phyloP scores from a whole-genome alignment of 2,888 invertebrate genomes.

The Macrosoma leucophasiata region DNA sequence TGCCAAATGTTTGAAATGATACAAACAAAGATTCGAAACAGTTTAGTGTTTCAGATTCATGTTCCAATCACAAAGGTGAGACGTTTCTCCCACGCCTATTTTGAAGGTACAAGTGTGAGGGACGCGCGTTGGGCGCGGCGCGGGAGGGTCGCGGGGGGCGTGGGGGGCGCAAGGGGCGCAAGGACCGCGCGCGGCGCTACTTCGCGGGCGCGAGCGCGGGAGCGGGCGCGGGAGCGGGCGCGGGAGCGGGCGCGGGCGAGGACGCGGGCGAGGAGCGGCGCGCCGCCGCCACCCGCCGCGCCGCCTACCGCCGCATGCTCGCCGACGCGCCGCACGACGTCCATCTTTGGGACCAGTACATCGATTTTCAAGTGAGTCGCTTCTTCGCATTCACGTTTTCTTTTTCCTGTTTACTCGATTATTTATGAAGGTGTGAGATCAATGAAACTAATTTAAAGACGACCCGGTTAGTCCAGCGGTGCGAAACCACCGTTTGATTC shows the following conservation, averaged over 20 bases:
- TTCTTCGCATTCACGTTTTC: too few relatives aligned
- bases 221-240: constrained; percentile 26
- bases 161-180: constrained; percentile 13
- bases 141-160: not conserved
- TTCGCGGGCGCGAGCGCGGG: constrained; percentile 24
- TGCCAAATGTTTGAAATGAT: too few relatives aligned
- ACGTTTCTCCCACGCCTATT: too few relatives aligned
- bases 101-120: constrained; percentile 18
- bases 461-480: too few relatives aligned
- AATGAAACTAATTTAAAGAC: too few relatives aligned
- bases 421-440: too few relatives aligned
- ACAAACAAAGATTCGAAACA: too few relatives aligned
- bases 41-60: too few relatives aligned
- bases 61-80: too few relatives aligned
- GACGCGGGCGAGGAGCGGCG: too few relatives aligned
- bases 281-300: constrained; percentile 34
- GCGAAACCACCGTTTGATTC: too few relatives aligned
- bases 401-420: too few relatives aligned
- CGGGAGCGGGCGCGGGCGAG: constrained; percentile 28
- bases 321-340: constrained; percentile 37
- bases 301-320: constrained; percentile 38
- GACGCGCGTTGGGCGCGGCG: constrained; percentile 21
- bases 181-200: constrained; percentile 21
- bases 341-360: constrained; percentile 44
- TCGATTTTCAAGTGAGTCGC: constrained; percentile 43